These are phyloP conservation scores for Macrochelys suwanniensis DNA, from an alignment of 2,797 vertebrate genomes.

Conservation along the genomic window DNA sequence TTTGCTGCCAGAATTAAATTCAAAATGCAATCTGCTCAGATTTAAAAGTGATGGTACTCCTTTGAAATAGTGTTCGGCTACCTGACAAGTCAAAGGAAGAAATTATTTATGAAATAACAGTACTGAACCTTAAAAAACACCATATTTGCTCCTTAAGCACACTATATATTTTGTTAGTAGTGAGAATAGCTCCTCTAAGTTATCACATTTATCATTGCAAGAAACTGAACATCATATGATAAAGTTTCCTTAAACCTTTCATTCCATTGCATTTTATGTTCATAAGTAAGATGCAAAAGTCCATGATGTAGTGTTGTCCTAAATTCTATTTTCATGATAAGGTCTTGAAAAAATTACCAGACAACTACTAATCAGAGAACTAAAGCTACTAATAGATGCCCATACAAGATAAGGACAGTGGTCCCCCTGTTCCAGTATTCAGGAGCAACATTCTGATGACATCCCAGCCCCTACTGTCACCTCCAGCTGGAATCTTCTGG, in stretches of 20 bases:
- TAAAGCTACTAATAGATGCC: background rate
- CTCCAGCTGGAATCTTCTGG: background rate
- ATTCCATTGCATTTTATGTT: background rate
- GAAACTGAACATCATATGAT: background rate
- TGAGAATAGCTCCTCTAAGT: constrained; percentile 32
- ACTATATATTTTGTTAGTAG: background rate
- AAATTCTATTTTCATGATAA: background rate
- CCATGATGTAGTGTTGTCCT: background rate
- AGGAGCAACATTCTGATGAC: background rate
- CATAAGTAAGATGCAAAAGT: background rate
- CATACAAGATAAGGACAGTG: background rate
- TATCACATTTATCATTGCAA: background rate
- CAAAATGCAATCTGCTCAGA: background rate
- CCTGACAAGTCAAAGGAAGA: background rate
- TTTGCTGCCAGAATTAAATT: constrained; percentile 34
- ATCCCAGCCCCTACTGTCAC: background rate
- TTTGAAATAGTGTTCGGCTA: constrained; percentile 48
- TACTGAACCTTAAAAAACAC: constrained; percentile 12
- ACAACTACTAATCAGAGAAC: background rate
- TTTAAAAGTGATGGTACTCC: constrained; percentile 30
- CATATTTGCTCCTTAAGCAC: background rate
- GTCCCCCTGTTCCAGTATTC: background rate
- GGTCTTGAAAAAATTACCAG: background rate
- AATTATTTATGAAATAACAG: background rate
- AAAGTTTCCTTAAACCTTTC: background rate